Base-by-base conservation (phyloP, 2,113 vertebrate genomes). In the Colius striatus region DNA sequence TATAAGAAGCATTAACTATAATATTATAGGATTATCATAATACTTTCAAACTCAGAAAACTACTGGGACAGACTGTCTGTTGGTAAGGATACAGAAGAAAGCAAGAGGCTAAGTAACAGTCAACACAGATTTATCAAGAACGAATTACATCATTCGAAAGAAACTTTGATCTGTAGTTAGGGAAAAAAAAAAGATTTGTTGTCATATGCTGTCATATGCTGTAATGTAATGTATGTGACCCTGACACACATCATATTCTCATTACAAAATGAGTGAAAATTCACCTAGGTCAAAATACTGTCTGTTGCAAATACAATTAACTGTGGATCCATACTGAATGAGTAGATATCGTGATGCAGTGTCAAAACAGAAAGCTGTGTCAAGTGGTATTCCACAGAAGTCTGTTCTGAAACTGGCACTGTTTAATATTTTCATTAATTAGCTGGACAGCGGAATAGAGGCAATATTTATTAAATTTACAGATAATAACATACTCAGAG, bases 351-450 rank as follows among this genome's bases (percentile, higher is more conserved):
- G 1, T 53, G 12, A 10, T 84, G 27, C 2, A 2, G 7, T 60
- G 34, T 48, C 71, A 79, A 89, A 84, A 76, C 6, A 82, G 21
- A 94, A 65, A 80, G 10, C 20, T 55, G 6, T 75, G 19, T 89
- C 75, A 79, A 83, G 36, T 19, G 50, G 12, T 73, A 7, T 68
- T 92, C 23, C 47, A 79, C 30, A 50, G 71, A 82, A 58, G 5
- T 68, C 62, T 85, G 16, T 67, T 85, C 74, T 67, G 51, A 84
- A 89, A 71, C 16, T 63, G 74, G 16, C 15, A 53, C 18, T 53
- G 43, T 55, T 92, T 67, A 68, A 30, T 89, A 75, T 84, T 82
- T 89, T 67, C 15, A 45, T 68, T 84, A 91, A 71, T 87, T 91
- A 57, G 45, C 77, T 65, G 18, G 23, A 82, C 70, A 79, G 38